A percentile compares a stretch with the other conserved stretches of the same genome.
Evolutionary conservation across 2,113 vertebrate species (phyloP).

Genomic region (Shinisaurus crocodilurus): DNA sequence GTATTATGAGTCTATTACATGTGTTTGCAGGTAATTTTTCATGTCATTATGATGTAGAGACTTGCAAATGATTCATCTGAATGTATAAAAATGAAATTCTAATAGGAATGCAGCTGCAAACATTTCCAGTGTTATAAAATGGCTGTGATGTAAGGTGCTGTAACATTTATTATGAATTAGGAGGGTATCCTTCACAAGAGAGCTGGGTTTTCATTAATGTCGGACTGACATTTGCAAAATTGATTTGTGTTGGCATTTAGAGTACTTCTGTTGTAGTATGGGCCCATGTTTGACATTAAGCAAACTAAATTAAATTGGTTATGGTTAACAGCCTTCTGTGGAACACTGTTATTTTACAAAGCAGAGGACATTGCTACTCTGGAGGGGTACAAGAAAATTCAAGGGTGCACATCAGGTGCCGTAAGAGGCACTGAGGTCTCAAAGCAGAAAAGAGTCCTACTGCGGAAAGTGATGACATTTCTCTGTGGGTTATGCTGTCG

Average conservation of each 20-base stretch:
- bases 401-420: constrained; percentile 10
- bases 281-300: constrained; percentile 71
- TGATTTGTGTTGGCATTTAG: constrained; percentile 83
- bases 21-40: constrained; percentile 32
- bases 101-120: neutral
- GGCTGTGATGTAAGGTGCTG: neutral
- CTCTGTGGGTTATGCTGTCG: neutral
- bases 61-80: constrained; percentile 26
- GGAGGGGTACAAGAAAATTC: constrained; percentile 37
- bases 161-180: constrained; percentile 63
- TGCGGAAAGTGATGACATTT: neutral
- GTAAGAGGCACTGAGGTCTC: neutral
- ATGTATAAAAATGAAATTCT: constrained; percentile 34
- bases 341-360: constrained; percentile 55
- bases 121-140: constrained; percentile 37
- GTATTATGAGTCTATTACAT: constrained; percentile 20
- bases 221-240: constrained; percentile 76
- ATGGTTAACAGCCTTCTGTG: constrained; percentile 67
- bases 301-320: constrained; percentile 70
- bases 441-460: neutral
- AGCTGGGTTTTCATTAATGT: constrained; percentile 70
- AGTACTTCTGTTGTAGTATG: constrained; percentile 63
- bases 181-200: constrained; percentile 45
- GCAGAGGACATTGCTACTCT: constrained; percentile 31
- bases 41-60: neutral